A percentile compares a stretch with the other conserved stretches of the same genome.
phyloP scores from a whole-genome alignment of 1,140 invertebrate genomes.

The Zophobas morio region DNA sequence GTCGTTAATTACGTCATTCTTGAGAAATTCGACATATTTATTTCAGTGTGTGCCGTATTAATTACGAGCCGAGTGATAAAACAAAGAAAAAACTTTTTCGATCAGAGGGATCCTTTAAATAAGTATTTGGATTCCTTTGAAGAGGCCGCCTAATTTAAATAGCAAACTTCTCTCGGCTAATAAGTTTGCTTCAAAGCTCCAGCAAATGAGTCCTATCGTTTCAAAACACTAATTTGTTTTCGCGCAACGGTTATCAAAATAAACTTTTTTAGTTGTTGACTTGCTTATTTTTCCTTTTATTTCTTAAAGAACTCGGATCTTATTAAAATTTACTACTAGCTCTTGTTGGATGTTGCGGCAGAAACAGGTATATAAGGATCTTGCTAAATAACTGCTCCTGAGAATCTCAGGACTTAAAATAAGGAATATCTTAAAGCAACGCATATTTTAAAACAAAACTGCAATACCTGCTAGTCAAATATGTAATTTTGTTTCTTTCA shows the following conservation, averaged over 20 bases:
- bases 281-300: background rate
- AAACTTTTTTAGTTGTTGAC: conserved; percentile 14
- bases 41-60: background rate
- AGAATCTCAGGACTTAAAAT: no score
- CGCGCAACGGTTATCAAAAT: conserved; percentile 29
- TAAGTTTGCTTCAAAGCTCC: conserved; percentile 40
- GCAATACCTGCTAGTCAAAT: no score
- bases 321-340: no score
- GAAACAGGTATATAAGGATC: no score
- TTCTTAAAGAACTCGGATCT: background rate
- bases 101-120: conserved; percentile 37
- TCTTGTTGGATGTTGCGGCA: no score
- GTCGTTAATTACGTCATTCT: background rate
- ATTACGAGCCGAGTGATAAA: background rate
- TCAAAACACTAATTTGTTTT: conserved; percentile 46
- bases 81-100: conserved; percentile 39
- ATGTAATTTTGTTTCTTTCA: no score
- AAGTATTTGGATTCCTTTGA: conserved; percentile 46
- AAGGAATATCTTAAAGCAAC: no score
- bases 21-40: conserved; percentile 1
- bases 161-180: conserved; percentile 45
- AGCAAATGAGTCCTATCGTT: conserved; percentile 26
- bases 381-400: no score
- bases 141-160: conserved; percentile 45
- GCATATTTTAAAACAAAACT: no score